phyloP scores from a whole-genome alignment of 2,113 vertebrate genomes.

The Cervus canadensis region DNA sequence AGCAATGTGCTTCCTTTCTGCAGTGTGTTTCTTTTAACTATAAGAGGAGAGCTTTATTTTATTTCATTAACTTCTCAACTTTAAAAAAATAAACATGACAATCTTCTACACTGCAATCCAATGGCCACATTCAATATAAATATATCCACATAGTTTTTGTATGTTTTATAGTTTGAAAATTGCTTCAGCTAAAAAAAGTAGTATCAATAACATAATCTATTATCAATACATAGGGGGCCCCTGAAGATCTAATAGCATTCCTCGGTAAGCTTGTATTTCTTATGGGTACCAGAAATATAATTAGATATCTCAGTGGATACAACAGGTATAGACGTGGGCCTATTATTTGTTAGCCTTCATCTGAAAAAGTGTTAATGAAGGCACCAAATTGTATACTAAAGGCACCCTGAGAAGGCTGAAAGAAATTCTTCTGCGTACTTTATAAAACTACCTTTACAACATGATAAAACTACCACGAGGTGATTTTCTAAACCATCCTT shows the following conservation, averaged over 20 bases:
- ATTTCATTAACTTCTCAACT: neutral
- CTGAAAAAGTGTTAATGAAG: neutral
- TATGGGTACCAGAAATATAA: neutral
- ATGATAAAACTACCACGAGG: neutral
- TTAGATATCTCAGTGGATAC: neutral
- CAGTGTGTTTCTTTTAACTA: neutral
- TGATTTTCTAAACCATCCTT: neutral
- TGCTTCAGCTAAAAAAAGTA: neutral
- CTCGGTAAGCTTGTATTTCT: neutral
- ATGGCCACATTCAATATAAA: neutral
- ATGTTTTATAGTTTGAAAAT: slow-evolving; percentile 4
- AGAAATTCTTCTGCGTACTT: neutral
- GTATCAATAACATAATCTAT: neutral
- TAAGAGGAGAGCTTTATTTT: neutral
- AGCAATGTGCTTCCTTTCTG: neutral
- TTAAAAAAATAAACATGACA: neutral
- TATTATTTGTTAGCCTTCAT: neutral
- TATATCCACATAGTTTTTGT: neutral
- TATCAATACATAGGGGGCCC: neutral
- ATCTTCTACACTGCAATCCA: neutral
- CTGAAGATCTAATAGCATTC: neutral
- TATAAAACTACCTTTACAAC: neutral
- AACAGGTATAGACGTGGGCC: neutral
- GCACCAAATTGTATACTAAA: neutral
- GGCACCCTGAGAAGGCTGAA: neutral